A percentile compares a stretch with the other conserved stretches of the same genome.
Evolutionary conservation across 2,888 invertebrate genomes (phyloP).

Genomic region (Lottia gigantea): DNA sequence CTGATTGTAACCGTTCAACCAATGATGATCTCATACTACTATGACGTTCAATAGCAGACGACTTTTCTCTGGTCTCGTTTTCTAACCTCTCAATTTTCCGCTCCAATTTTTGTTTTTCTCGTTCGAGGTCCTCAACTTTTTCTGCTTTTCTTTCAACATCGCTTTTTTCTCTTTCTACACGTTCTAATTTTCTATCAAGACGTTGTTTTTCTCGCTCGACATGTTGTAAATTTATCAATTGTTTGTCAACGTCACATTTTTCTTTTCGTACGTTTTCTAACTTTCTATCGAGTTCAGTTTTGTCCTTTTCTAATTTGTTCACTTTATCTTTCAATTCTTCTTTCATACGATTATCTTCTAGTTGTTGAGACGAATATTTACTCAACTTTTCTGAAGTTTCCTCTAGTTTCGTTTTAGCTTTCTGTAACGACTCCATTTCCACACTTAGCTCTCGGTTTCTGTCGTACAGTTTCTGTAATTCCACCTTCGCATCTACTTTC

Average conservation of each 20-base stretch:
- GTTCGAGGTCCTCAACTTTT: slow-evolving; percentile 25
- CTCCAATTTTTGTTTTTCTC: slow-evolving; percentile 20
- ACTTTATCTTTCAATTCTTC: background rate
- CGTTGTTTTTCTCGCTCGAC: slow-evolving; percentile 26
- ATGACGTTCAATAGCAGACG: background rate
- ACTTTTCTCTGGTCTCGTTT: slow-evolving; percentile 27
- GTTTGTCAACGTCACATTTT: slow-evolving; percentile 28
- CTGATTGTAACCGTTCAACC: slow-evolving; percentile 33
- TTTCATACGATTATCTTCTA: background rate
- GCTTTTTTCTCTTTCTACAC: slow-evolving; percentile 25
- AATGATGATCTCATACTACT: slow-evolving; percentile 21
- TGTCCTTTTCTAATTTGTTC: slow-evolving; percentile 27
- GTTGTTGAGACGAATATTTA: background rate
- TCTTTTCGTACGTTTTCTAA: slow-evolving; percentile 22
- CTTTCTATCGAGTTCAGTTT: slow-evolving; percentile 27
- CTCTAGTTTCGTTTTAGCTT: slow-evolving; percentile 1
- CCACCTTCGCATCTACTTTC: background rate
- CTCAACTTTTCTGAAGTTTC: background rate
- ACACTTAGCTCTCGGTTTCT: slow-evolving; percentile 1
- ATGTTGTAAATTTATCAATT: slow-evolving; percentile 20
- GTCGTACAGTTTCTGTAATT: background rate
- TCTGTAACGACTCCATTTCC: background rate
- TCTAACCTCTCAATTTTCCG: slow-evolving; percentile 17
- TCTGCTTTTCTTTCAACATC: slow-evolving; percentile 28
- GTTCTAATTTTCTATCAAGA: slow-evolving; percentile 29